Base-by-base conservation (phyloP, 2,888 invertebrate genomes). In the Catocala fraxini region DNA sequence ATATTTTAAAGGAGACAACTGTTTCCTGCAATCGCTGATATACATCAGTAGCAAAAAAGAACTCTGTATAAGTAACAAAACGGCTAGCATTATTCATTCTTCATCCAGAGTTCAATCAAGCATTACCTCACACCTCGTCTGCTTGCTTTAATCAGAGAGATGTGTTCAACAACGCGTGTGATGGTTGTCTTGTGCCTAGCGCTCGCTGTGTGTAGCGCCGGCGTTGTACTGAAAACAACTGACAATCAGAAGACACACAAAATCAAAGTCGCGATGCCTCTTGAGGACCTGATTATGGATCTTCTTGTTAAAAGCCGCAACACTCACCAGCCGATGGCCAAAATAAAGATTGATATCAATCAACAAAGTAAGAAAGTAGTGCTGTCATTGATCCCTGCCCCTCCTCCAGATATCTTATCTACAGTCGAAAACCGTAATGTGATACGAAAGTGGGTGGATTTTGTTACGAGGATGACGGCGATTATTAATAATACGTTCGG, bases 381-480 rank as follows among this genome's bases (percentile, higher is more conserved):
- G 45, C 1, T 49, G n/a, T 39, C 57, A 5, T n/a, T 53, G n/a
- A 39, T 39, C 12, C 57, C 53, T 13, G 45, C 45, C 5, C 39
- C 53, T 41, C 1, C 33, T 13, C 7, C 56, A 62, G 54, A 34
- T 4, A 7, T 46, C 5, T 56, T 62, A 12, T 56, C 63, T 6
- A 42, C n/a, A 11, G 15, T 75, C 6, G 60, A 60, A 11, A 48
- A 51, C 9, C 76, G 73, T 0, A 33, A 34, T 9, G 53, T 52
- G 0, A 66, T 0, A 52, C 34, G 0, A 41, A 12, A 9, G n/a
- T 7, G 0, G 59, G 58, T 25, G 60, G 65, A 35, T 70, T 56
- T 43, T 77, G 75, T 39, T 59, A 70, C 33, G 61, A 56, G 0
- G 43, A 54, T 10, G 65, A 68, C n/a, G 58, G 63, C 35, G 35